Evolutionary conservation across 2,888 invertebrate species (phyloP).

Genomic region (Xanthorhoe spadicearia): DNA sequence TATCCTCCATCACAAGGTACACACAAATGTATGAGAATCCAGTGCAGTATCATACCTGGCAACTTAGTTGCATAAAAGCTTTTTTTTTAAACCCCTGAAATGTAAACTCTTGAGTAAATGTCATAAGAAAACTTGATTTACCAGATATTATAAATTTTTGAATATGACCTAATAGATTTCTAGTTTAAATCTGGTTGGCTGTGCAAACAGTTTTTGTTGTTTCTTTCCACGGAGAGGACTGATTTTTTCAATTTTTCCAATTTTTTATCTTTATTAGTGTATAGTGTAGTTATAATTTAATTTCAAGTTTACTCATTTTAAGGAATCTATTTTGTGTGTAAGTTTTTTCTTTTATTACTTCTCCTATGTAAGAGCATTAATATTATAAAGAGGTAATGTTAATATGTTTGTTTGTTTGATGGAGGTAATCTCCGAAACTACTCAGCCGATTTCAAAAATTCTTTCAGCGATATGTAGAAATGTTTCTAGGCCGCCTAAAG

Average conservation of each 20-base stretch:
- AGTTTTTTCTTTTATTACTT: conserved; percentile 9
- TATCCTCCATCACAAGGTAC: too few species aligned
- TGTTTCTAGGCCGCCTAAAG: too few species aligned
- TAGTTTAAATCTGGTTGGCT: conserved; percentile 62
- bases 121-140: background rate
- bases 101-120: background rate
- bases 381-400: too few species aligned
- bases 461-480: too few species aligned
- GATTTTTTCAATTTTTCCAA: conserved; percentile 60
- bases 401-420: too few species aligned
- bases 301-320: conserved; percentile 28
- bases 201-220: conserved; percentile 70
- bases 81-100: too few species aligned
- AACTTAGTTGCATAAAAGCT: too few species aligned
- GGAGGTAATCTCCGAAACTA: too few species aligned
- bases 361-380: too few species aligned
- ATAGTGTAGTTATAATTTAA: conserved; percentile 34
- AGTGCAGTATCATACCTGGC: too few species aligned
- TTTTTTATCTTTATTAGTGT: conserved; percentile 33
- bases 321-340: conserved; percentile 29
- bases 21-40: too few species aligned
- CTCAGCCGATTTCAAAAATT: too few species aligned
- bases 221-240: conserved; percentile 59
- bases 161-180: conserved; percentile 57
- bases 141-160: conserved; percentile 39